These are phyloP conservation scores for Lasioglossum albipes DNA, from an alignment of 1,140 invertebrate species.

Conservation along the genomic window DNA sequence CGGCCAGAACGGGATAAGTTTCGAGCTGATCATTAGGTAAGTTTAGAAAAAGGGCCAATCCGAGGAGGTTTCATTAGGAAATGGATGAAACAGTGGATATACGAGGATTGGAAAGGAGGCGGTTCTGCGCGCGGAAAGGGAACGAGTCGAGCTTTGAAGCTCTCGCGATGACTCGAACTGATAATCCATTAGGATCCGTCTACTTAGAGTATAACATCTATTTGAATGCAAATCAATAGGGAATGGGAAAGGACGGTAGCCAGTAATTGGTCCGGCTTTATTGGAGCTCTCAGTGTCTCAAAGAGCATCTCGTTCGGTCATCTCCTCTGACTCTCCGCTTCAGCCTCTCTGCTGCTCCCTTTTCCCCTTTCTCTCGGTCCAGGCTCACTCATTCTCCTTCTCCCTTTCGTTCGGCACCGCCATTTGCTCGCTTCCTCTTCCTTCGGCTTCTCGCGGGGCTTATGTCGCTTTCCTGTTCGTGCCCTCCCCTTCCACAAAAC, in stretches of 20 bases:
- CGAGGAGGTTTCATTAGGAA: conserved; percentile 78
- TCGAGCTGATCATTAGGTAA: conserved; percentile 71
- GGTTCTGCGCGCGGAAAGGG: conserved; percentile 55
- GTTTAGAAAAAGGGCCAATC: conserved; percentile 76
- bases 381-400: conserved; percentile 44
- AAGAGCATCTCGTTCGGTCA: conserved; percentile 80
- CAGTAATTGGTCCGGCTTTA: conserved; percentile 80
- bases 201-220: conserved; percentile 81
- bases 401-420: conserved; percentile 22
- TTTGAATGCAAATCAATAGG: conserved; percentile 81
- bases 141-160: conserved; percentile 76
- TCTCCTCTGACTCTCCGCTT: conserved; percentile 73
- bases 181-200: conserved; percentile 81
- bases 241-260: conserved; percentile 78
- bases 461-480: conserved; percentile 40
- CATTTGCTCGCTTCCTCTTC: conserved; percentile 41
- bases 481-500: conserved; percentile 35
- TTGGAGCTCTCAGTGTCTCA: conserved; percentile 80
- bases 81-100: conserved; percentile 80
- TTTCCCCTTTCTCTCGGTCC: conserved; percentile 48
- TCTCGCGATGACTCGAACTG: conserved; percentile 79
- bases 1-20: conserved; percentile 50
- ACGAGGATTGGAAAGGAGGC: conserved; percentile 76
- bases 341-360: conserved; percentile 53
- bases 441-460: conserved; percentile 35